Evolutionary conservation across 2,888 invertebrate species (phyloP), one percentile per base, ranked within the genome.

Genomic region (Eupithecia pulchellata): DNA sequence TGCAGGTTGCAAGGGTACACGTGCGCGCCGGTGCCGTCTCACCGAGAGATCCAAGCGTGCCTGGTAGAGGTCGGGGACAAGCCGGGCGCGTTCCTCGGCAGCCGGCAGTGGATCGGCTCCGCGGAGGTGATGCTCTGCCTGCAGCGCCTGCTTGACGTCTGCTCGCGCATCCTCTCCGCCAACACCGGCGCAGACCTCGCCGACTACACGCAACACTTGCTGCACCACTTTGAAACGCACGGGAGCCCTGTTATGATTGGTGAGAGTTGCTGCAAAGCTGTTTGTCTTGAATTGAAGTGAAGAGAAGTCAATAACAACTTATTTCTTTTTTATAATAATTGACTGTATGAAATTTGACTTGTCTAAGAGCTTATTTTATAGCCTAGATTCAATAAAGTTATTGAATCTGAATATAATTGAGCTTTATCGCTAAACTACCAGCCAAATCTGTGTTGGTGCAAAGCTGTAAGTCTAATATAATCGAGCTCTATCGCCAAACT

Each of bases 191-290:
- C 96, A 39, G 99, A 99, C 81, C 90, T 99, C 88, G 95, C 95
- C 8, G 95, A 95, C 36, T 96, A 97, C 84, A 98, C 97, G 8
- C 95, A 97, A 32, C 98, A 98, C 84, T 92, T 99, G 75, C 95
- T 97, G 3, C 95, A 97, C 86, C 99, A 99, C 94, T 99, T 99
- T 87, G 95, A 97, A 81, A 97, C 96, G 60, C 97, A 98, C 83
- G 99, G 99, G 65, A 98, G 98, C 34, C 99, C 99, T 29, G 96
- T 99, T 71, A 99, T 99, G 99, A 99, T 99, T 81, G 99, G 99
- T 96, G 89, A 91, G 89, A 3, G 8, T 20, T 47, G 9, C 11
- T 47, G 3, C 20, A 11, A 47, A 20, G 11, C 47, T 47, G 20
- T 47, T 20, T 20, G 20, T 3, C 20, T 20, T n/a, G n/a, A n/a